Evolutionary conservation across 1,140 invertebrate genomes (phyloP).

Genomic region (Dermatophagoides farinae): DNA sequence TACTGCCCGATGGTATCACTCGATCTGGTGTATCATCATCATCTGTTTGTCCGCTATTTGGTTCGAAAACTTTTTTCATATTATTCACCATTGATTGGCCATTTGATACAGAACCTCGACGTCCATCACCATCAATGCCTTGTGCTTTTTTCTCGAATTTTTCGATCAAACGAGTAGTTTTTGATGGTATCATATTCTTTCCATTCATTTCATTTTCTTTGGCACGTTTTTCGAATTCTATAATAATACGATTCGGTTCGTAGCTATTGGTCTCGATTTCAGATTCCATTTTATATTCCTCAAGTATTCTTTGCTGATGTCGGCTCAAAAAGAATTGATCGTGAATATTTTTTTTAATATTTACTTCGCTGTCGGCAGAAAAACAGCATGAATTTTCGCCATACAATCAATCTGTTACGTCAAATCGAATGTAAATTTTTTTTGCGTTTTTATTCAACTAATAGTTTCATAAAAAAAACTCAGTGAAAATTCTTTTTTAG

Average conservation of each 20-base stretch:
- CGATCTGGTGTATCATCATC: background rate
- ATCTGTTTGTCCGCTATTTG: background rate
- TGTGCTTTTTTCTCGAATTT: conserved; percentile 3
- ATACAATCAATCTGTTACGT: too few species aligned
- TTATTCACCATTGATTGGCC: background rate
- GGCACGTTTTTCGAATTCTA: background rate
- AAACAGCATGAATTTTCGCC: too few species aligned
- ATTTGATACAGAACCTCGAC: background rate
- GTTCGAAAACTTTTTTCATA: conserved; percentile 1
- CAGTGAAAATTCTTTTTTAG: too few species aligned
- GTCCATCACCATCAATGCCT: background rate
- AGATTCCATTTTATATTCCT: background rate
- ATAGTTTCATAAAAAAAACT: too few species aligned
- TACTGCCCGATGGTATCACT: background rate
- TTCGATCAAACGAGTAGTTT: background rate
- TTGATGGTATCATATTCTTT: background rate
- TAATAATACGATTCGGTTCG: background rate
- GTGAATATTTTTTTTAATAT: too few species aligned
- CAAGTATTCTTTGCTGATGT: background rate
- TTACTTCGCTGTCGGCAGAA: too few species aligned
- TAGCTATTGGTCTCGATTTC: background rate
- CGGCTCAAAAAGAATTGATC: too few species aligned
- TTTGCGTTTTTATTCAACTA: too few species aligned
- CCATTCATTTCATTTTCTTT: background rate
- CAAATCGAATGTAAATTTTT: too few species aligned